Conservation (phyloP, 2,888 invertebrate genomes). For the Spilarctia lutea region DNA sequence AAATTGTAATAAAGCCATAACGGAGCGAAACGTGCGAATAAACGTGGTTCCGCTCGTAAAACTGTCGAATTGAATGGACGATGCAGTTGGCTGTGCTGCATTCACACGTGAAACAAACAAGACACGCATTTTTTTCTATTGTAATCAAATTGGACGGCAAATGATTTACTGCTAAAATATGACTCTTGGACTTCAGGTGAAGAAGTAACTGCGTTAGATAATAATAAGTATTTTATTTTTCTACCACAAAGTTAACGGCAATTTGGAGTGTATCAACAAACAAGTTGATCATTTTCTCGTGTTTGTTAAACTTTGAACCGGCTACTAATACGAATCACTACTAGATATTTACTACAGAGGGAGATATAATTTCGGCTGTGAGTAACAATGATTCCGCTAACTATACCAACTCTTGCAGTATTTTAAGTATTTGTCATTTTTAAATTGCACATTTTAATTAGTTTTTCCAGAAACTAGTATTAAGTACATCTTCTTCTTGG, state of each 20-base stretch:
- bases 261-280: neutral
- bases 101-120: conserved; percentile 50
- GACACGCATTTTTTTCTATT: conserved; percentile 44
- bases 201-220: neutral
- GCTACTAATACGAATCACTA: neutral
- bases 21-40: conserved; percentile 75
- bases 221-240: neutral
- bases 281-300: neutral
- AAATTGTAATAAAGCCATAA: conserved; percentile 79
- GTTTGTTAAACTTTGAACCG: neutral
- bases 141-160: conserved; percentile 30
- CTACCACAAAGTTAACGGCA: too few species aligned
- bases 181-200: too few species aligned
- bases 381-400: neutral
- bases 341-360: too few species aligned
- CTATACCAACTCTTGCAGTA: neutral
- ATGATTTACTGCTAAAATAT: neutral
- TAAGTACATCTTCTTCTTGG: too few species aligned
- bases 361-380: neutral
- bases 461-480: too few species aligned
- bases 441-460: too few species aligned
- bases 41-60: conserved; percentile 75
- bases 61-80: conserved; percentile 76
- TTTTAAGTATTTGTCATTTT: too few species aligned
- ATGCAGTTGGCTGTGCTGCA: conserved; percentile 60